Base-by-base conservation (phyloP, 1,140 invertebrate genomes). In the Bombus affinis region DNA sequence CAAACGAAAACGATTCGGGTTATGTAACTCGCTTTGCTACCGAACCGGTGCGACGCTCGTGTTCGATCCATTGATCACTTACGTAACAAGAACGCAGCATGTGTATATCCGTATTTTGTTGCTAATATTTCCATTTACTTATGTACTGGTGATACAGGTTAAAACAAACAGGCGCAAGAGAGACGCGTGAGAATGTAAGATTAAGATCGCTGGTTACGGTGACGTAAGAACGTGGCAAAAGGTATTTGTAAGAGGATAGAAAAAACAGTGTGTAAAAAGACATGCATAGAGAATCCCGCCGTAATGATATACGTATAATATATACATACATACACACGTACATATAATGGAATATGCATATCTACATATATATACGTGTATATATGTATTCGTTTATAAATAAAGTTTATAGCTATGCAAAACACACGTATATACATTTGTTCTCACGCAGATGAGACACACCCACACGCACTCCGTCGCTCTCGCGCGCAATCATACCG, bases 271-370 rank as follows among this genome's bases (percentile, higher is more conserved):
- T 89, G 85, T 85, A 89, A 57, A 91, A 90, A 93, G 88, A 91
- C 93, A 94, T 94, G 93, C 93, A 94, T 86, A 93, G 89, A 93
- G 87, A 93, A 92, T 92, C 93, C 91, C 89, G 89, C 86, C 85
- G 81, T 91, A 88, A 81, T 88, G 89, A 81, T 87, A 81, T 87
- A 80, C 68, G n/a, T 76, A 84, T 84, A 53, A 74, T 68, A 72
- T 78, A 62, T 77, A 86, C 76, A 83, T 70, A 85, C 62, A 57
- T 62, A 82, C 72, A 73, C 8, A 85, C 79, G 47, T 12, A 85
- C 79, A 47, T 72, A 86, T 47, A 59, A 86, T 88, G 70, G 28
- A 6, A 84, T 85, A 87, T 79, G 71, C 75, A 86, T 78, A 25
- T 37, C 18, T 66, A 81, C 66, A 85, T 57, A 84, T 85, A 25